These are phyloP conservation scores for Syngnathus typhle DNA, from an alignment of 2,113 vertebrate species.

Conservation along the genomic window DNA sequence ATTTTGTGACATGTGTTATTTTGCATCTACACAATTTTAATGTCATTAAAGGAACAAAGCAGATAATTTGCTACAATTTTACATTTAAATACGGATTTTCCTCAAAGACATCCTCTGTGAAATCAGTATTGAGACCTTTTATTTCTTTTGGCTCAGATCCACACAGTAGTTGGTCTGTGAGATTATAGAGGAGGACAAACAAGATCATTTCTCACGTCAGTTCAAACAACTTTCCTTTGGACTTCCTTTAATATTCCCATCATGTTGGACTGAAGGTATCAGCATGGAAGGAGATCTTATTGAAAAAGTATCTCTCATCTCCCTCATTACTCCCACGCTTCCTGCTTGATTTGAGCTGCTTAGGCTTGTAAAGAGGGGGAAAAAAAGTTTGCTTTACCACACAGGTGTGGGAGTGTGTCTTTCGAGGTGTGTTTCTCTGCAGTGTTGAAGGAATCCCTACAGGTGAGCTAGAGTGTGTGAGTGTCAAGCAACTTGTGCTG, in stretches of 20 bases:
- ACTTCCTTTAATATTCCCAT: neutral
- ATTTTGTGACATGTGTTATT: neutral
- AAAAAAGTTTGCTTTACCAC: conserved; percentile 9
- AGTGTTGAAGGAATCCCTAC: conserved; percentile 54
- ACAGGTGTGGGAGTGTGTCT: conserved; percentile 29
- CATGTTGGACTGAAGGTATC: neutral
- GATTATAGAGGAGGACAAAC: neutral
- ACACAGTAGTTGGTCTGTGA: neutral
- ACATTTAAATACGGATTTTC: neutral
- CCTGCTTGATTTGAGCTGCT: conserved; percentile 1
- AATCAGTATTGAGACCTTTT: neutral
- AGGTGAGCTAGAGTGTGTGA: conserved; percentile 55
- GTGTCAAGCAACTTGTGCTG: conserved; percentile 37
- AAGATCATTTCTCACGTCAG: conserved; percentile 27
- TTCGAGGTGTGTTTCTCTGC: conserved; percentile 13
- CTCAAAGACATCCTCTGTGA: neutral
- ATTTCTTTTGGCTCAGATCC: neutral
- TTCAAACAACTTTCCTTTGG: conserved; percentile 8
- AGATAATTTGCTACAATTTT: neutral
- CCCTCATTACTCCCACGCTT: neutral
- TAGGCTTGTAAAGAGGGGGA: neutral
- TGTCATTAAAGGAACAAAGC: neutral
- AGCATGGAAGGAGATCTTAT: neutral
- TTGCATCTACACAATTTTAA: neutral
- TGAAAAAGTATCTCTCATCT: neutral